Evolutionary conservation across 2,113 vertebrate species (phyloP).

Genomic region (Lampris incognitus): DNA sequence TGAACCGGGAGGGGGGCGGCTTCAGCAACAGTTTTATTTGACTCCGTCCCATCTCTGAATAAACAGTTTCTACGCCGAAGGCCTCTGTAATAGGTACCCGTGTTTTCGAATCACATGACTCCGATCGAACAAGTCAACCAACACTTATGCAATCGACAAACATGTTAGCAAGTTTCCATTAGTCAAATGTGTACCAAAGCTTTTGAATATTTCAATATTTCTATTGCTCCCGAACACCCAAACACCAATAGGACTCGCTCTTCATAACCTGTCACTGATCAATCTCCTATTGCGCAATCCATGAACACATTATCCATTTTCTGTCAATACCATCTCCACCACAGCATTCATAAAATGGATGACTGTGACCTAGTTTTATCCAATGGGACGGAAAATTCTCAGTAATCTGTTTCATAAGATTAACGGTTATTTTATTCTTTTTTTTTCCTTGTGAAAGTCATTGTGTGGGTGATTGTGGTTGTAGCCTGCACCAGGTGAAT

Average conservation of each 20-base stretch:
- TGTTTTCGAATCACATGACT: conserved; percentile 44
- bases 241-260: conserved; percentile 2
- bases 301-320: conserved; percentile 36
- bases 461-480: background rate
- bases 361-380: conserved; percentile 14
- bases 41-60: conserved; percentile 43
- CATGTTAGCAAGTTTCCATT: conserved; percentile 21
- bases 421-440: conserved; percentile 8
- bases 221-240: conserved; percentile 40
- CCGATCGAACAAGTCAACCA: conserved; percentile 39
- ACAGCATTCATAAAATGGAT: conserved; percentile 41
- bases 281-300: conserved; percentile 33
- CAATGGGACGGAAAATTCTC: conserved; percentile 1
- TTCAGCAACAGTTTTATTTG: conserved; percentile 67
- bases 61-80: conserved; percentile 47
- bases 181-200: conserved; percentile 23
- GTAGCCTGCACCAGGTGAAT: too few relatives aligned
- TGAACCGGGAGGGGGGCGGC: conserved; percentile 37
- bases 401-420: conserved; percentile 35
- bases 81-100: conserved; percentile 33
- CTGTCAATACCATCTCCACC: conserved; percentile 41
- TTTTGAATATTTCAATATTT: conserved; percentile 34
- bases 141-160: conserved; percentile 30
- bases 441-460: background rate
- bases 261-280: conserved; percentile 39